phyloP scores from a whole-genome alignment of 2,113 vertebrate species.

The Eurypyga helias region DNA sequence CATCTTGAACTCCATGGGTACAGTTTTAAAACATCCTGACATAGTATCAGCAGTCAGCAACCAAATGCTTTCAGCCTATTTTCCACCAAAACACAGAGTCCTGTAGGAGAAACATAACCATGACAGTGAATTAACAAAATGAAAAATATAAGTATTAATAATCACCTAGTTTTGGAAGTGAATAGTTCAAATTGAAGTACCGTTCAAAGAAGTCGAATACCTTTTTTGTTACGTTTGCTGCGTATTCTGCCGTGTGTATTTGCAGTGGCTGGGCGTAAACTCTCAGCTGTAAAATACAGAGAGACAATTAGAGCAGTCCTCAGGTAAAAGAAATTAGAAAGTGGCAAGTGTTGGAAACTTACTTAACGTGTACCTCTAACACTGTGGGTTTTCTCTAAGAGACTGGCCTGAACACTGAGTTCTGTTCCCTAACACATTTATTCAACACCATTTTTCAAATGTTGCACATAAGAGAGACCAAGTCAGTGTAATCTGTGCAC shows the following conservation, averaged over 20 bases:
- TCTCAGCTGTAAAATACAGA: constrained; percentile 82
- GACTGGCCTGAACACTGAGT: neutral
- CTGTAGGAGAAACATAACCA: neutral
- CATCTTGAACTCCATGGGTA: neutral
- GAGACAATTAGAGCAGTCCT: constrained; percentile 5
- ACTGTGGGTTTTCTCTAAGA: neutral
- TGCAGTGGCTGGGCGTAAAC: constrained; percentile 91
- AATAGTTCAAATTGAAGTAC: constrained; percentile 90
- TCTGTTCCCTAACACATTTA: neutral
- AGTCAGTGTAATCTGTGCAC: neutral
- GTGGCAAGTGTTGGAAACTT: neutral
- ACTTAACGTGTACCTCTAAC: neutral
- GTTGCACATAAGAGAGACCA: neutral
- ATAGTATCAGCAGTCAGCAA: neutral
- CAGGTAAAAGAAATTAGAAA: neutral
- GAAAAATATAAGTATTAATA: constrained; percentile 19
- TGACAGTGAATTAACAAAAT: neutral
- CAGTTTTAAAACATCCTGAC: neutral
- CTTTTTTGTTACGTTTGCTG: constrained; percentile 84
- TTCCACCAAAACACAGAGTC: neutral
- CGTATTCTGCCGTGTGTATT: constrained; percentile 86
- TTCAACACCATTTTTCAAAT: neutral
- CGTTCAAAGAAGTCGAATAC: constrained; percentile 92
- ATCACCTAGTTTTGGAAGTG: constrained; percentile 92
- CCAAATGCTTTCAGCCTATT: neutral